Conservation (phyloP, 2,888 invertebrate species). For the Anodontia alba region DNA sequence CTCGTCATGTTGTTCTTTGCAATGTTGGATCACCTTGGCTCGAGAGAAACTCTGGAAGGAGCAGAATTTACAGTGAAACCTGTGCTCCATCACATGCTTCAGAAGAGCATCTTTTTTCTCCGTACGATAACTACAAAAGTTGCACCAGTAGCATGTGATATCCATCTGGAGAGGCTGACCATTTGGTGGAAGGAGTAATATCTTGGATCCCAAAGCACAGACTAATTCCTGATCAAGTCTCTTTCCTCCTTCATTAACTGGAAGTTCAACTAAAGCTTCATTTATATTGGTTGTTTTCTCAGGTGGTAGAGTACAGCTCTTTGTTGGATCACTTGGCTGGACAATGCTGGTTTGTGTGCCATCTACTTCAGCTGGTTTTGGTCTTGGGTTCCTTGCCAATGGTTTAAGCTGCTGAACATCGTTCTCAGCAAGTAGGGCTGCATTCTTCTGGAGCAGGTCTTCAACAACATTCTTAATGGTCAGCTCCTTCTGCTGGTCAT, state of each 20-base stretch:
- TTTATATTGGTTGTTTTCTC: conserved; percentile 63
- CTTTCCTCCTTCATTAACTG: conserved; percentile 59
- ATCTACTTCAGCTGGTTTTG: conserved; percentile 6
- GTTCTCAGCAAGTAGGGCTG: conserved; percentile 66
- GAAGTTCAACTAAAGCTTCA: conserved; percentile 68
- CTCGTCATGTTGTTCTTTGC: conserved; percentile 66
- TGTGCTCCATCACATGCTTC: conserved; percentile 75
- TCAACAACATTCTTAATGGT: conserved; percentile 67
- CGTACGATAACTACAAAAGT: conserved; percentile 75
- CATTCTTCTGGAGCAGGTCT: conserved; percentile 69
- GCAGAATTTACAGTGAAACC: conserved; percentile 78
- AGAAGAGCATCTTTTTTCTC: conserved; percentile 67
- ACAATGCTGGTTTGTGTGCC: conserved; percentile 43
- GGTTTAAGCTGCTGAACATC: conserved; percentile 68
- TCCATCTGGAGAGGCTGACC: conserved; percentile 68
- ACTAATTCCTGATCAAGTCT: conserved; percentile 70
- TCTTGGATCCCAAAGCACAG: conserved; percentile 73
- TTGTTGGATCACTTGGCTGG: conserved; percentile 68
- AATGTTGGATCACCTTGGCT: conserved; percentile 74
- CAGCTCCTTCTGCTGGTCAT: conserved; percentile 30
- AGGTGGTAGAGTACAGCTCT: conserved; percentile 59
- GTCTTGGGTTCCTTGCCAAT: conserved; percentile 39
- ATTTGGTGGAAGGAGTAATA: conserved; percentile 60
- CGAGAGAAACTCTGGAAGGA: conserved; percentile 77
- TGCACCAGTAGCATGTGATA: conserved; percentile 77